Percentiles rank a stretch among this genome's conserved stretches.
These are phyloP conservation scores for Marcusenius ussheri DNA, from an alignment of 2,113 vertebrate species.

Conservation along the genomic window DNA sequence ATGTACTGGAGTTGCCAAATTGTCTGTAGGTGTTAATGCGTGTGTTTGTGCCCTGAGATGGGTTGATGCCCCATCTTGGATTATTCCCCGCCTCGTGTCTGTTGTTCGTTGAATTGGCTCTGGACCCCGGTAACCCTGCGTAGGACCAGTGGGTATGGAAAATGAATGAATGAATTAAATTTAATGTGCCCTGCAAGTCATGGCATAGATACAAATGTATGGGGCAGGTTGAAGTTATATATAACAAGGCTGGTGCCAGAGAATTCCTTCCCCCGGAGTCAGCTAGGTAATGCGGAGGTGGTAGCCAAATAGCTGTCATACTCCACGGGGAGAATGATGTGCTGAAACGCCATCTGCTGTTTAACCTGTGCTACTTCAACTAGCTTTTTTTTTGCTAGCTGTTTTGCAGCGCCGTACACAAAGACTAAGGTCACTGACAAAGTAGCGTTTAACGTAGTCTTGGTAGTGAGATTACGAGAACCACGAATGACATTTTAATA, in stretches of 20 bases:
- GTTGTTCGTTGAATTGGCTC: not conserved
- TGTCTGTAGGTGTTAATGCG: not conserved
- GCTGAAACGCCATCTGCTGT: not conserved
- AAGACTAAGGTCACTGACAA: not conserved
- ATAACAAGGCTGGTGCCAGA: not conserved
- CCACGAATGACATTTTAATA: not conserved
- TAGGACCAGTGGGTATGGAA: not conserved
- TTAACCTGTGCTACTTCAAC: not conserved
- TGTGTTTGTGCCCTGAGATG: not conserved
- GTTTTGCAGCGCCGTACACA: not conserved
- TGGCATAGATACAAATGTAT: not conserved
- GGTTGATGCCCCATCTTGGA: not conserved
- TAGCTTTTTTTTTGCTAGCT: not conserved
- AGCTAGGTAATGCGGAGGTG: not conserved
- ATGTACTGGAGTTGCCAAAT: not conserved
- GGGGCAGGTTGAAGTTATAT: not conserved
- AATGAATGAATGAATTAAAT: not conserved
- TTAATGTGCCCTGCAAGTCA: not conserved
- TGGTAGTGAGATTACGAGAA: not conserved
- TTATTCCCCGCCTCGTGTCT: not conserved
- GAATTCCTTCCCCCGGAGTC: not conserved
- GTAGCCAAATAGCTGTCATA: not conserved
- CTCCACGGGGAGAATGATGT: not conserved
- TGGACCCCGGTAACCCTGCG: not conserved
- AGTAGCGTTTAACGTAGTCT: not conserved